Evolutionary conservation across 2,113 vertebrate species (phyloP).

Genomic region (Nanorana parkeri): DNA sequence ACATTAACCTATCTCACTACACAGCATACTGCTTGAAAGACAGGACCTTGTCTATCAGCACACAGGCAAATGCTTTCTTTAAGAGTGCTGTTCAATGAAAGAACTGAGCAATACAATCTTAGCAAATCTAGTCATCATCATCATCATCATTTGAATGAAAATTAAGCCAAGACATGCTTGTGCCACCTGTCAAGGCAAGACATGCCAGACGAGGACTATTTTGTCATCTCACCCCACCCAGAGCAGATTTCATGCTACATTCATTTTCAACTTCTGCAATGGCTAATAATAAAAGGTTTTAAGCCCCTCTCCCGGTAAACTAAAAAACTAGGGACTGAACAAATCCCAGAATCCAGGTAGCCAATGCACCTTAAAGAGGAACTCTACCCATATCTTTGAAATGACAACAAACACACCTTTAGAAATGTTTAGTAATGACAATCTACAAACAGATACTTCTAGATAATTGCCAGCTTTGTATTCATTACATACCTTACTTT

Average conservation of each 20-base stretch:
- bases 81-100: background rate
- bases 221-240: background rate
- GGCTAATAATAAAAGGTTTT: too few species aligned
- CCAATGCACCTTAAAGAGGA: too few species aligned
- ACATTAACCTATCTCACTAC: background rate
- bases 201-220: slow-evolving; percentile 4
- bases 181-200: slow-evolving; percentile 24
- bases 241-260: slow-evolving; percentile 36
- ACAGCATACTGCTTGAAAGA: background rate
- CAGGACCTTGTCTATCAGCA: background rate
- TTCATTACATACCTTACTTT: too few species aligned
- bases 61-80: background rate
- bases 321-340: too few species aligned
- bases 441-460: too few species aligned
- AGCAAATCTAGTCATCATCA: background rate
- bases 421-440: too few species aligned
- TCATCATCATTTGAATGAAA: background rate
- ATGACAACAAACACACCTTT: too few species aligned
- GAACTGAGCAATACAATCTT: background rate
- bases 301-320: too few species aligned
- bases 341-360: too few species aligned
- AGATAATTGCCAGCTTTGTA: too few species aligned
- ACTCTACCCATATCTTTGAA: too few species aligned
- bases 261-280: background rate
- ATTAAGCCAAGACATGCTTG: background rate